Conservation (phyloP, 2,797 vertebrate genomes). For the Oreochromis grahami region DNA sequence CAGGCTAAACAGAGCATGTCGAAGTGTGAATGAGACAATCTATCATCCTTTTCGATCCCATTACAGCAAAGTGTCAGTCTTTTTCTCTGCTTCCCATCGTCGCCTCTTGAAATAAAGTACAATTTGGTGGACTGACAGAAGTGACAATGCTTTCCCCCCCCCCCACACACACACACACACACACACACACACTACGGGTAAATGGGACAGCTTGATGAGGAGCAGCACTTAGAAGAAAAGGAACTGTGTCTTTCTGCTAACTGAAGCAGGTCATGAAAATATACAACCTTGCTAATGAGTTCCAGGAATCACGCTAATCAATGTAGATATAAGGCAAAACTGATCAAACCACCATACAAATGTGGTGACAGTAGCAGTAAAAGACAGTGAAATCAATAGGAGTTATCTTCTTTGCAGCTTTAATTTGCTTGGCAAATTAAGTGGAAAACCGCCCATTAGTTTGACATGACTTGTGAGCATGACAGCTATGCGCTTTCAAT, state of each 20-base stretch:
- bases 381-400: background rate
- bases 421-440: background rate
- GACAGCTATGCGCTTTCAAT: background rate
- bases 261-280: background rate
- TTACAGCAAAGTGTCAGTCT: slow-evolving; percentile 50
- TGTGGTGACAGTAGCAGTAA: background rate
- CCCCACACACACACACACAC: too few species aligned
- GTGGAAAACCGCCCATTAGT: background rate
- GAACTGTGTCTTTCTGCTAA: background rate
- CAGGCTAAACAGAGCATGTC: slow-evolving; percentile 56
- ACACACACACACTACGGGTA: background rate
- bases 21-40: slow-evolving; percentile 53
- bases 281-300: background rate
- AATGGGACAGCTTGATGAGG: background rate
- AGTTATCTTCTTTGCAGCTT: background rate
- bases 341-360: background rate
- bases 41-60: slow-evolving; percentile 62
- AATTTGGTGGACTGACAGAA: slow-evolving; percentile 9
- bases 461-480: background rate
- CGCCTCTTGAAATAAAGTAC: slow-evolving; percentile 26
- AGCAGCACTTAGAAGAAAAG: background rate
- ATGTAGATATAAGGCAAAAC: background rate
- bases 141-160: background rate
- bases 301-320: background rate
- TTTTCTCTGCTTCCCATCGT: slow-evolving; percentile 26